Base-by-base conservation (phyloP, 2,797 vertebrate genomes). In the Macropodus opercularis region DNA sequence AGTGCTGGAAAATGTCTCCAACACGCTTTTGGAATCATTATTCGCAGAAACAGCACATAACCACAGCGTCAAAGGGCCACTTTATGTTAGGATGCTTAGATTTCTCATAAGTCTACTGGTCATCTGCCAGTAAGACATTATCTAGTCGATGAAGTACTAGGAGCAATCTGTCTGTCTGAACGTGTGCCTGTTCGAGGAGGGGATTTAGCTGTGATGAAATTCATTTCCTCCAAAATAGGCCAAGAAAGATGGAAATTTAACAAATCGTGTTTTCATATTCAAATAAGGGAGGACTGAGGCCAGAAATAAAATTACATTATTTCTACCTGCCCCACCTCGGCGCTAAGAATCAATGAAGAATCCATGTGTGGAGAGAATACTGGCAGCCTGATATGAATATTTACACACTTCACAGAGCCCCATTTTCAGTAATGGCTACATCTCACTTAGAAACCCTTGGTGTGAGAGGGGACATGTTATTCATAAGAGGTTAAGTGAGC, bases 401-500 rank as follows among this genome's bases (percentile, higher is more conserved):
- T 88, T 81, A 85, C 76, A 82, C 68, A 74, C 72, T 78, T 85
- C 71, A 78, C 27, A 44, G 53, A 65, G 61, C 40, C 63, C 73
- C 46, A 49, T 60, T 78, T 80, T 50, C 61, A 49, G 65, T 77
- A 84, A 86, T 80, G 67, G 71, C 62, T 73, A 77, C 72, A 72
- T 78, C 75, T 83, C 77, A 85, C 77, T 85, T 83, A 84, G 79
- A 80, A 87, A 69, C 60, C 60, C 53, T 82, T 48, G 50, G 58
- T 60, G 69, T 40, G 23, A 51, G 63, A 73, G 74, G 66, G 72
- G 80, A 83, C 89, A 34, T 83, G 87, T 85, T 89, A 85, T 90
- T 88, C 82, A 80, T 79, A 76, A 78, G 79, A 85, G 87, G 85
- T 89, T 88, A 89, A 90, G 81, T 87, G 77, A 83, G 71, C 56